phyloP scores from a whole-genome alignment of 2,888 invertebrate genomes.

The Metellina segmentata region DNA sequence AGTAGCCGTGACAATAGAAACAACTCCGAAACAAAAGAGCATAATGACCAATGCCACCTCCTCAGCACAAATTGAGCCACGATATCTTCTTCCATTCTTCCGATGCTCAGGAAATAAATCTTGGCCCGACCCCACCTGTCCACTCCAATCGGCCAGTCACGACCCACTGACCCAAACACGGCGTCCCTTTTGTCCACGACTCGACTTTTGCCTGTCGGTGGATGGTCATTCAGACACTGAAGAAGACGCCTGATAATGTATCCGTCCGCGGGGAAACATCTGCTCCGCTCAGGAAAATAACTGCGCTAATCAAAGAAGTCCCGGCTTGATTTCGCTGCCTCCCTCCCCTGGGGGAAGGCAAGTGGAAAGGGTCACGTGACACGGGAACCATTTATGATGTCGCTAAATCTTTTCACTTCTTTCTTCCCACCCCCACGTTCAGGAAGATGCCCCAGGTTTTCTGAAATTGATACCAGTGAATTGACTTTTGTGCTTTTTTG shows the following conservation, averaged over 20 bases:
- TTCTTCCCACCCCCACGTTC: slow-evolving; percentile 21
- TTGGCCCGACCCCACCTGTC: slow-evolving; percentile 59
- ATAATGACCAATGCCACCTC: background rate
- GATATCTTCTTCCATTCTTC: too few relatives aligned
- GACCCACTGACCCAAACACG: slow-evolving; percentile 64
- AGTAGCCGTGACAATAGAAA: background rate
- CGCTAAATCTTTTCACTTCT: slow-evolving; percentile 29
- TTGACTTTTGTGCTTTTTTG: slow-evolving; percentile 21
- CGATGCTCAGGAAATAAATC: slow-evolving; percentile 41
- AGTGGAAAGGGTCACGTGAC: slow-evolving; percentile 52
- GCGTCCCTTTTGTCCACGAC: slow-evolving; percentile 21
- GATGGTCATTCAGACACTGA: slow-evolving; percentile 14
- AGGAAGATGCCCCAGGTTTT: slow-evolving; percentile 19
- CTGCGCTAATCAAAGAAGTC: slow-evolving; percentile 69
- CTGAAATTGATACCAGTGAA: slow-evolving; percentile 57
- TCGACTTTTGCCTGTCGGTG: slow-evolving; percentile 11
- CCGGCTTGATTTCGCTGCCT: slow-evolving; percentile 7
- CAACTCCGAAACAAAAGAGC: background rate
- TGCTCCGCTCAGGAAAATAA: slow-evolving; percentile 63
- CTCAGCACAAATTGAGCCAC: background rate
- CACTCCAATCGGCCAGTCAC: slow-evolving; percentile 62
- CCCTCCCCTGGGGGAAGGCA: slow-evolving; percentile 25
- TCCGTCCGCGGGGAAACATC: slow-evolving; percentile 67
- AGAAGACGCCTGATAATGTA: slow-evolving; percentile 55
- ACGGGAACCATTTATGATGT: slow-evolving; percentile 48